These are phyloP conservation scores for Melitaea athalia DNA, from an alignment of 2,888 invertebrate species.

Conservation along the genomic window DNA sequence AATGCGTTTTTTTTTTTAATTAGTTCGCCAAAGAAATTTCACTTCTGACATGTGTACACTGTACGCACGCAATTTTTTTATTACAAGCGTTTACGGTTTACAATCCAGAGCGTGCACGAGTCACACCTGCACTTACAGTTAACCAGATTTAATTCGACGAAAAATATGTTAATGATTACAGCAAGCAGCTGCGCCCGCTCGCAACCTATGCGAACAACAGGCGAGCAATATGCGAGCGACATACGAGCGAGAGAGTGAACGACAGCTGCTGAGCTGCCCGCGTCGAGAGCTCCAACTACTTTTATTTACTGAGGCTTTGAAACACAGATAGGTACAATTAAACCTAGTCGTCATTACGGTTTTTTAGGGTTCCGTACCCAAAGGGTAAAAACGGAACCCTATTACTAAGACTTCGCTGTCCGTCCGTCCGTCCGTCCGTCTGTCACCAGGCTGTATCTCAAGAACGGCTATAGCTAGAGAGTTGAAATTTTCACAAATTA, in stretches of 20 bases:
- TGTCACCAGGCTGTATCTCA: too few species aligned
- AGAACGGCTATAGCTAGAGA: too few species aligned
- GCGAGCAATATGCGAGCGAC: background rate
- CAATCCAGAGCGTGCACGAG: background rate
- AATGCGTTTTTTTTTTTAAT: too few species aligned
- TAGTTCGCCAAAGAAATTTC: too few species aligned
- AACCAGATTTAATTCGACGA: background rate
- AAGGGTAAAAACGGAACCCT: too few species aligned
- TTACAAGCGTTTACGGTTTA: background rate
- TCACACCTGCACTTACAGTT: background rate
- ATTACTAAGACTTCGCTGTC: too few species aligned
- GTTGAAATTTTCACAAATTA: too few species aligned
- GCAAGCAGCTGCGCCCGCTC: background rate
- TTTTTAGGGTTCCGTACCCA: too few species aligned
- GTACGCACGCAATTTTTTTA: too few species aligned
- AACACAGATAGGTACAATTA: background rate
- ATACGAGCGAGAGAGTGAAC: background rate
- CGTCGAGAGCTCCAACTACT: background rate
- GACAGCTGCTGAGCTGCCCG: background rate
- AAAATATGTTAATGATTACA: background rate
- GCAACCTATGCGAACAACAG: conserved; percentile 1
- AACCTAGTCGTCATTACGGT: too few species aligned
- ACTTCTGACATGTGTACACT: too few species aligned
- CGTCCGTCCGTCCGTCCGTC: too few species aligned
- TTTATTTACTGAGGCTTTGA: background rate